Percentiles rank a stretch among this genome's conserved stretches.
Evolutionary conservation across 1,140 invertebrate genomes (phyloP).

Genomic region (Hypothenemus hampei): DNA sequence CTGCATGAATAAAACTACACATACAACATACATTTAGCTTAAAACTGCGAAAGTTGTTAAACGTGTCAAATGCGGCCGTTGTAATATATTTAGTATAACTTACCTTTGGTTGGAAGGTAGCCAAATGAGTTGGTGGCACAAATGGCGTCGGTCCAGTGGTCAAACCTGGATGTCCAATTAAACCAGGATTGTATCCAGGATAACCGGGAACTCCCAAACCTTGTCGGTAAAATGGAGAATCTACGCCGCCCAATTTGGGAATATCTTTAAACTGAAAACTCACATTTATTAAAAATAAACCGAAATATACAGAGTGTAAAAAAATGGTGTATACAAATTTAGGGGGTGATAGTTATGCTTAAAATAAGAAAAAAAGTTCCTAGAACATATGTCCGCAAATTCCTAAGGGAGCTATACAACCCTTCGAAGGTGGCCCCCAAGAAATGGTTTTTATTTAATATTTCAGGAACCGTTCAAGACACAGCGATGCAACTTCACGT

Average conservation of each 20-base stretch:
- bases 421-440: too few relatives aligned
- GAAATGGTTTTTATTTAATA: too few relatives aligned
- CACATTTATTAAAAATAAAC: neutral
- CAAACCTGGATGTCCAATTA: slow-evolving; percentile 67
- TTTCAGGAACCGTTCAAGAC: too few relatives aligned
- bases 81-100: slow-evolving; percentile 37
- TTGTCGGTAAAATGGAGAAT: slow-evolving; percentile 73
- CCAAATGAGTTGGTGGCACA: slow-evolving; percentile 70
- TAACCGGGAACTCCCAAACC: slow-evolving; percentile 67
- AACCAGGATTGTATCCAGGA: slow-evolving; percentile 73
- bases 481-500: too few relatives aligned
- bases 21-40: neutral
- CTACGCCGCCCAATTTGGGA: slow-evolving; percentile 71
- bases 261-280: slow-evolving; percentile 79
- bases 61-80: too few relatives aligned
- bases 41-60: too few relatives aligned
- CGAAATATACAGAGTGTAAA: neutral
- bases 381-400: too few relatives aligned
- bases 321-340: neutral
- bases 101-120: slow-evolving; percentile 88
- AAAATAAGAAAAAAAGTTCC: too few relatives aligned
- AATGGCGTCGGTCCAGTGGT: slow-evolving; percentile 67
- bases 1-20: too few relatives aligned
- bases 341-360: too few relatives aligned
- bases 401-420: too few relatives aligned